Percentiles rank a stretch among this genome's conserved stretches.
Evolutionary conservation across 2,888 invertebrate species (phyloP).

Genomic region (Mellilla xanthometata): DNA sequence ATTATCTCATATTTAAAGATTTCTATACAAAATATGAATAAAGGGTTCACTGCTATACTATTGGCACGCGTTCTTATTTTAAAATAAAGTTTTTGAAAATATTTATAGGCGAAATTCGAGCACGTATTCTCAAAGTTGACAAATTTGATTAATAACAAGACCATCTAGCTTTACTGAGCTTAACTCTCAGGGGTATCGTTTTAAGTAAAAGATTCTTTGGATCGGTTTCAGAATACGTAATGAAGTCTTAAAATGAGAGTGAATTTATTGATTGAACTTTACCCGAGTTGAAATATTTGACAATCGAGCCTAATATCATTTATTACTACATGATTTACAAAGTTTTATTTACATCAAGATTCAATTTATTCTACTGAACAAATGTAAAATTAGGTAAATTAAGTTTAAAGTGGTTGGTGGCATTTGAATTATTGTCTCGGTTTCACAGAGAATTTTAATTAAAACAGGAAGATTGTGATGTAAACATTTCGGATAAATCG

Average conservation of each 20-base stretch:
- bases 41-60: no score
- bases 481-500: conserved; percentile 17
- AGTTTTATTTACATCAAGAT: no score
- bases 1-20: no score
- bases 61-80: no score
- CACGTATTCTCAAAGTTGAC: background rate
- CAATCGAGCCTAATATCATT: background rate
- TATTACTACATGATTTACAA: no score
- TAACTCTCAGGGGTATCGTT: conserved; percentile 1
- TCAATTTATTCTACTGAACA: conserved; percentile 1
- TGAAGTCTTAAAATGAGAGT: conserved; percentile 8
- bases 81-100: no score
- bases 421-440: conserved; percentile 22
- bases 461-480: conserved; percentile 16
- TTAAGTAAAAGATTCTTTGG: background rate
- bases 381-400: conserved; percentile 12
- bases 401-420: conserved; percentile 13
- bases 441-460: conserved; percentile 20
- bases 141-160: conserved; percentile 4
- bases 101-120: no score
- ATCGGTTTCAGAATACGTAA: conserved; percentile 11
- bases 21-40: no score
- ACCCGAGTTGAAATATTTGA: conserved; percentile 3
- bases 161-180: background rate
- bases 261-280: background rate